Base-by-base conservation (phyloP, 2,888 invertebrate genomes). In the Synergus itoensis region DNA sequence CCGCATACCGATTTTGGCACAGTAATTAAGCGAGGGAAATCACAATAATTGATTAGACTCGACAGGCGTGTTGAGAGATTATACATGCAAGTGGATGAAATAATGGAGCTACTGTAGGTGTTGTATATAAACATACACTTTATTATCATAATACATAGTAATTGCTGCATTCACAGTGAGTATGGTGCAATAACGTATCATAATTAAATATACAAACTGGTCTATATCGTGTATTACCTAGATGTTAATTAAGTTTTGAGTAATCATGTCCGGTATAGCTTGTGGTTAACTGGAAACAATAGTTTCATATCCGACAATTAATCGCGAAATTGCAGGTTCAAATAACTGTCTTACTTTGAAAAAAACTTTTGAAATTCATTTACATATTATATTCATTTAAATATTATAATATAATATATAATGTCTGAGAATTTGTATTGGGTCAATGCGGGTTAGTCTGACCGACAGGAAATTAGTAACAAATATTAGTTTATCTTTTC, bases 61-160 rank as follows among this genome's bases (percentile, higher is more conserved):
- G 65, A 62, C 65, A 69, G 65, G 77, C 60, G 77, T 48, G 79
- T 64, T 75, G 77, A 60, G 77, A 78, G 80, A 83, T 81, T 84
- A 81, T 83, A 82, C 81, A 77, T 77, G 43, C 14, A 36, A 60
- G 75, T 73, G 21, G 14, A 12, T 60, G 21, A 60, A 60, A 60
- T 60, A 28, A 60, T 60, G 12, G 12, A 60, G 21, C 60, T 60
- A 21, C 60, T 60, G 60, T 21, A 12, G 21, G 12, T 60, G 79
- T 78, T 76, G 86, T 89, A 89, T 89, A 89, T 87, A 89, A 89
- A 89, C 89, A 89, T 89, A 89, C 89, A 89, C 87, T 89, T 89
- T 89, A 89, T 89, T 89, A 86, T 88, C 86, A 82, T 88, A 87
- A 89, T 89, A 87, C 84, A 88, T 89, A 85, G 85, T 85, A 89